Conservation (phyloP, 2,113 vertebrate species). For the Aix galericulata region DNA sequence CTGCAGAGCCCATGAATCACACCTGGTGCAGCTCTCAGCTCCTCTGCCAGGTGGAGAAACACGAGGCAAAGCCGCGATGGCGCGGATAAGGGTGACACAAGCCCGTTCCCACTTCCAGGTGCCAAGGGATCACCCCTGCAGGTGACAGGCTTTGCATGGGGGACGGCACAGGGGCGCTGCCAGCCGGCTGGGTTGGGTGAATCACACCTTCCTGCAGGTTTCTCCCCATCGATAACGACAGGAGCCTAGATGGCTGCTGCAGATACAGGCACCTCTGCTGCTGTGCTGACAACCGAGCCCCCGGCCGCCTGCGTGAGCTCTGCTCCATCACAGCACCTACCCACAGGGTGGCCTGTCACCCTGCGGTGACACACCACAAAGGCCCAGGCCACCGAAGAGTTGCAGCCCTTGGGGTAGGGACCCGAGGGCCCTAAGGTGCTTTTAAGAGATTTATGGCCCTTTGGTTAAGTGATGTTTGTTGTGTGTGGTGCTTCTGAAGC, state of each 20-base stretch:
- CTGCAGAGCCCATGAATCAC: not conserved
- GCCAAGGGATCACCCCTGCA: not conserved
- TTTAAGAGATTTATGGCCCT: not conserved
- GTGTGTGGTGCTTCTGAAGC: not conserved
- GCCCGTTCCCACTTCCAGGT: not conserved
- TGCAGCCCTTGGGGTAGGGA: not conserved
- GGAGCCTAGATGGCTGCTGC: constrained; percentile 49
- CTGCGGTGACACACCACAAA: too few species aligned
- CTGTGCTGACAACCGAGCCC: too few species aligned
- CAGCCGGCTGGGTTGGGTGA: not conserved
- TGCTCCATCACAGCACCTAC: accelerated
- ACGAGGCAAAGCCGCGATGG: accelerated
- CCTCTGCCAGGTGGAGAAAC: not conserved
- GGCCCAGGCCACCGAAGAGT: not conserved
- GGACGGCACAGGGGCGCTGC: not conserved
- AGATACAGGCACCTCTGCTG: not conserved
- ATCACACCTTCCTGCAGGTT: not conserved
- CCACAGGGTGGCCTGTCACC: not conserved
- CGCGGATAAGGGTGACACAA: not conserved
- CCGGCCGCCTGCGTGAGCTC: not conserved
- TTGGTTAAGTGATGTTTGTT: not conserved
- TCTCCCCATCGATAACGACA: constrained; percentile 29
- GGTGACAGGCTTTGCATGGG: not conserved
- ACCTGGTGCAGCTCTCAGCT: not conserved
- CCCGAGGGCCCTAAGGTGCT: not conserved